Percentiles rank a stretch among this genome's conserved stretches.
Conservation (phyloP, 64 coral and sea anemone genomes). For the Catalaphyllia jardinei region DNA sequence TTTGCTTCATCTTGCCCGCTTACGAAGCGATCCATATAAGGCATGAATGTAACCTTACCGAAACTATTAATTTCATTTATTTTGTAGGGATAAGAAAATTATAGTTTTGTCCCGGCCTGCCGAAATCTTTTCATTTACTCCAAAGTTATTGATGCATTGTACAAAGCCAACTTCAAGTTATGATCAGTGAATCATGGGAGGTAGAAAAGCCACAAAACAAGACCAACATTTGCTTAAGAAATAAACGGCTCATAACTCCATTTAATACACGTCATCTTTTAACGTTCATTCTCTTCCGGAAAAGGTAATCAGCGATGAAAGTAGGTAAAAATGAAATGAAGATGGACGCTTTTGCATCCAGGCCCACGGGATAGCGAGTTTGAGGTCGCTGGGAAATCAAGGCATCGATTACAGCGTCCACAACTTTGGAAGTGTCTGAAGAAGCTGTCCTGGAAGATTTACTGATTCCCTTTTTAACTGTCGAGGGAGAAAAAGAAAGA, state of each 20-base stretch:
- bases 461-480: slow-evolving; percentile 11
- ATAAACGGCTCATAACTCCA: neutral
- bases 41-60: no score
- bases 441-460: neutral
- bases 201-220: no score
- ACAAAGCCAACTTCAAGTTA: no score
- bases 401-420: slow-evolving; percentile 51
- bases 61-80: no score
- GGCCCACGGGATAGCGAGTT: slow-evolving; percentile 43
- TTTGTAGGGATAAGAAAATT: no score
- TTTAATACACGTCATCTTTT: no score
- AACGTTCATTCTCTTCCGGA: neutral
- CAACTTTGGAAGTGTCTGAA: slow-evolving; percentile 33
- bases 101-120: no score
- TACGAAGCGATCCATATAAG: no score
- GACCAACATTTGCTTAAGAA: neutral
- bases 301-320: slow-evolving; percentile 6
- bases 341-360: slow-evolving; percentile 15
- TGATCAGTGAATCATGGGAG: no score
- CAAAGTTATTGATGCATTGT: no score
- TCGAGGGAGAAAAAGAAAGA: neutral
- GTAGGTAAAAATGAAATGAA: slow-evolving; percentile 39
- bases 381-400: slow-evolving; percentile 36
- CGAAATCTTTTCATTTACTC: no score
- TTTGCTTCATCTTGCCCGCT: no score